Conservation (phyloP, 1,140 invertebrate genomes). For the Pissodes strobi region DNA sequence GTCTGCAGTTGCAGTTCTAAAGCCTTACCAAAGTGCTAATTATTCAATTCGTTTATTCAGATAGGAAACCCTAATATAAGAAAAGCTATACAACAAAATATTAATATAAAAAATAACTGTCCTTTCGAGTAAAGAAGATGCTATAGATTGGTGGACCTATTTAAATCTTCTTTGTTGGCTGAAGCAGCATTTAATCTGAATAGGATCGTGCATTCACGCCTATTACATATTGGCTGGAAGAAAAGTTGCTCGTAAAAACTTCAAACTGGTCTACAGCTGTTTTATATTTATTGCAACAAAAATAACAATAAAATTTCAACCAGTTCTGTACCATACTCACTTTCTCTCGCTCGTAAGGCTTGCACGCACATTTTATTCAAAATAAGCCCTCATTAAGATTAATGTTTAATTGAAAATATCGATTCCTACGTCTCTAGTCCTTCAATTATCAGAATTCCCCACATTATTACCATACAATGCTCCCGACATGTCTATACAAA, state of each 20-base stretch:
- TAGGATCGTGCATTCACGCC: no score
- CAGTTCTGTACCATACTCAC: no score
- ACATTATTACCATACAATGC: not conserved
- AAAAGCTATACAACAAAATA: no score
- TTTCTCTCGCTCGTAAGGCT: not conserved
- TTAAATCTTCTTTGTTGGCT: no score
- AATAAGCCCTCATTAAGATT: not conserved
- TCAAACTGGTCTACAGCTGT: not conserved
- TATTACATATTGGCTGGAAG: not conserved
- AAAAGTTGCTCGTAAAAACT: not conserved
- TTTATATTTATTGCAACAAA: not conserved
- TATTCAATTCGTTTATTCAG: no score
- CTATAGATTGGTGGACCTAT: no score
- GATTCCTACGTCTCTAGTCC: not conserved
- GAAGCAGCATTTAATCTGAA: no score
- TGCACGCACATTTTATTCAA: not conserved
- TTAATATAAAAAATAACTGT: no score
- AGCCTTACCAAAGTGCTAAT: no score
- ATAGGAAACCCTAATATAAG: no score
- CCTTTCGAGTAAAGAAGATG: no score
- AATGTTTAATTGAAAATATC: conserved; percentile 5
- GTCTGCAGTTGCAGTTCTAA: no score
- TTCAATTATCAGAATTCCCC: not conserved
- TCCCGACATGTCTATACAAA: not conserved
- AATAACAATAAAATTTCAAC: not conserved